Evolutionary conservation across 2,113 vertebrate genomes (phyloP), one percentile per base, ranked within the genome.

Genomic region (Grammomys dolichurus): DNA sequence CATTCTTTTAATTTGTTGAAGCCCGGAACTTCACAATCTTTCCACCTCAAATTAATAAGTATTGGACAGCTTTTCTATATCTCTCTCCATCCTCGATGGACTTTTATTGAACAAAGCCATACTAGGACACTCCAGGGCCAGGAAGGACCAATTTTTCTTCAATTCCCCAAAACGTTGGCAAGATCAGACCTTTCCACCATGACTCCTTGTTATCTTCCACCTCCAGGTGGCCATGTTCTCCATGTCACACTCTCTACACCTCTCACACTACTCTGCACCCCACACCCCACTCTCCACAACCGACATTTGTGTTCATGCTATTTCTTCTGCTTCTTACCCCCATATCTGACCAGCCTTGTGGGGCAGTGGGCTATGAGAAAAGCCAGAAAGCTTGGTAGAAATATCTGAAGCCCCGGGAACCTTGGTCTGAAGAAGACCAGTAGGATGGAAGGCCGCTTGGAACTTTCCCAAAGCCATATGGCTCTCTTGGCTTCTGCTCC

Each of bases 1-100:
- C 46, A 80, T 82, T 95, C 95, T 87, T 96, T 93, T 36, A 96
- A 97, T 98, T 98, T 94, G 67, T 76, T 92, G 73, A 96, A 97
- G 95, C 67, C 93, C 81, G 60, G 63, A 56, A 80, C 20, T 90
- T 93, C 88, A 56, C 92, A 96, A 16, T 69, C 78, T 77, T 95
- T 96, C 94, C 54, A 51, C 78, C 87, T 94, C 89, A 65, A 58
- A 70, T 96, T 97, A 96, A 93, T 93, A 92, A 95, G 70, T 33
- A 94, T 60, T 31, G 93, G 73, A 92, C 72, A 82, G 85, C 36
- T 97, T 95, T 97, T 90, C 90, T 87, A 16, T 90, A 90, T 95
- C 89, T 84, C 24, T 72, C 87, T 97, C 98, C 95, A 65, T 92
- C 48, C 48, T 94, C 40, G 36, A 51, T 70, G 92, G 70, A 95